These are phyloP conservation scores for Catagonus wagneri DNA, from an alignment of 2,113 vertebrate species.

Conservation along the genomic window DNA sequence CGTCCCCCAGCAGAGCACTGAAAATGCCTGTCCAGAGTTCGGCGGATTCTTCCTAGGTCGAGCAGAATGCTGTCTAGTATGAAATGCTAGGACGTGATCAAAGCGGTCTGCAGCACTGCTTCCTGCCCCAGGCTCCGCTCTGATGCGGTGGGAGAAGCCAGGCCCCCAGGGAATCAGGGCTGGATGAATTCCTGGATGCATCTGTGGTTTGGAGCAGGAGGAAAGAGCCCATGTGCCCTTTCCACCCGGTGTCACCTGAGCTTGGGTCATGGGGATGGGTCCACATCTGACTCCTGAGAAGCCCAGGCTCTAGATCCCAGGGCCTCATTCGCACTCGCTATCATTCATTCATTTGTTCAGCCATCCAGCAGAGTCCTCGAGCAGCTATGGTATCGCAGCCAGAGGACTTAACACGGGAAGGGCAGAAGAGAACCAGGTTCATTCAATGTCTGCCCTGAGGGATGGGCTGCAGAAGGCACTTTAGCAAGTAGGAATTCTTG, in stretches of 20 bases:
- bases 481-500: background rate
- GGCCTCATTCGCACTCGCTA: background rate
- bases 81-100: background rate
- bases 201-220: background rate
- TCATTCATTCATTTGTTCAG: background rate
- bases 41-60: background rate
- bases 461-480: background rate
- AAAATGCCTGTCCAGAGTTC: background rate
- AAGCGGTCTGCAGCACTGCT: background rate
- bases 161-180: background rate
- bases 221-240: background rate
- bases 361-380: background rate
- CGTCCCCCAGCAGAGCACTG: background rate
- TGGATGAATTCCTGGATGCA: background rate
- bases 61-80: rapidly evolving
- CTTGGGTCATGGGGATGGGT: background rate
- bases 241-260: background rate
- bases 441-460: background rate
- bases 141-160: background rate
- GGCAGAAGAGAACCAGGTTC: background rate
- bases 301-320: background rate
- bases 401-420: background rate
- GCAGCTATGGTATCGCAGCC: rapidly evolving
- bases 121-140: background rate
- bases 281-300: background rate